These are phyloP conservation scores for Triplophysa bombifrons DNA, from an alignment of 2,797 vertebrate genomes.

Conservation along the genomic window DNA sequence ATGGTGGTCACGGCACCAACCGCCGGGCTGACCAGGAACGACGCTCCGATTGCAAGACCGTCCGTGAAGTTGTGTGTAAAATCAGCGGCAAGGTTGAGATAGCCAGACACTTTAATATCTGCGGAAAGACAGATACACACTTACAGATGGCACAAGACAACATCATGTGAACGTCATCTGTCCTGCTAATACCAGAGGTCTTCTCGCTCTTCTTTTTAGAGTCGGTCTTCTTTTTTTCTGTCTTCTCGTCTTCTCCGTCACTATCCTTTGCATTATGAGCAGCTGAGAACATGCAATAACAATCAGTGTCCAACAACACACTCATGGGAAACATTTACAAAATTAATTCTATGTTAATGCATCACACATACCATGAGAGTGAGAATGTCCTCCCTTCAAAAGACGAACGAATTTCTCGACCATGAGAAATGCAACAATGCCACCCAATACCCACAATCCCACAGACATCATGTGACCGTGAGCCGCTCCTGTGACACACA, in stretches of 20 bases:
- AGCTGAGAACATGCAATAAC: conserved; percentile 47
- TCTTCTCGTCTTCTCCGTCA: conserved; percentile 72
- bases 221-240: conserved; percentile 53
- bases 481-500: conserved; percentile 68
- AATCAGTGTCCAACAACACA: not conserved
- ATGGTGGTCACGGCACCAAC: conserved; percentile 87
- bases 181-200: conserved; percentile 62
- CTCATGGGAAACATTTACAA: not conserved
- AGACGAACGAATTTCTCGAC: conserved; percentile 93
- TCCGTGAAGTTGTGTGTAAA: conserved; percentile 93
- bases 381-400: conserved; percentile 82
- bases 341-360: not conserved
- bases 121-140: not conserved
- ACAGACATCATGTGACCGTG: conserved; percentile 89
- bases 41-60: conserved; percentile 89
- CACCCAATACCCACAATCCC: conserved; percentile 89
- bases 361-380: conserved; percentile 67
- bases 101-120: conserved; percentile 90
- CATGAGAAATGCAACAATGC: conserved; percentile 89
- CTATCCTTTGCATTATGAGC: conserved; percentile 74
- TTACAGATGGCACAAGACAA: not conserved
- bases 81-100: conserved; percentile 91
- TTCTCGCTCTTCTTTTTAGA: conserved; percentile 43
- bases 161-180: not conserved
- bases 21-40: conserved; percentile 82